These are phyloP conservation scores for Hypotaenidia okinawae DNA, from an alignment of 2,797 vertebrate genomes.

Conservation along the genomic window DNA sequence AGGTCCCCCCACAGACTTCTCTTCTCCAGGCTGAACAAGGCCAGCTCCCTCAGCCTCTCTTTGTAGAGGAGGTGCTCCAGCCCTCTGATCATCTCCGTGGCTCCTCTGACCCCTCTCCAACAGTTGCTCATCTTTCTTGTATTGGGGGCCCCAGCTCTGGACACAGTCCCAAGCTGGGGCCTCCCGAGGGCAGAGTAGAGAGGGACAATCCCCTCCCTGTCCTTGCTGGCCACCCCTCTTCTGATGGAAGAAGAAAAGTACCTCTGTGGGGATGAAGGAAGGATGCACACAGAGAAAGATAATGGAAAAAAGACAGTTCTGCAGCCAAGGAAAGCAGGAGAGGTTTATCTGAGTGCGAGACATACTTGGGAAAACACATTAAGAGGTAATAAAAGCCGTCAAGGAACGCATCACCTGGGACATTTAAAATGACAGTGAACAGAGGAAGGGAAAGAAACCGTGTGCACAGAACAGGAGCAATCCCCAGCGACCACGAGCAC, in stretches of 20 bases:
- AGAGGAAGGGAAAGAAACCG: background rate
- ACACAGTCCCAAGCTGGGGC: no score
- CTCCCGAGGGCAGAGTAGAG: no score
- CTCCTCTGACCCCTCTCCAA: no score
- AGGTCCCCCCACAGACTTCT: no score
- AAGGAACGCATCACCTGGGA: background rate
- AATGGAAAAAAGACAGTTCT: background rate
- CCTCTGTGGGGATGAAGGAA: background rate
- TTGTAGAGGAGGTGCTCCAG: no score
- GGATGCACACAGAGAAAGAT: background rate
- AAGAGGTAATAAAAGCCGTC: constrained; percentile 12
- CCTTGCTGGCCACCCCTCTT: no score
- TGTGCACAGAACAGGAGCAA: background rate
- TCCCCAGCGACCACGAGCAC: fast-evolving
- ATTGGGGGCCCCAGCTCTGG: no score
- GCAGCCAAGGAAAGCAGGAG: background rate
- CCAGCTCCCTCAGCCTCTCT: no score
- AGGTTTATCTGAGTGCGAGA: fast-evolving
- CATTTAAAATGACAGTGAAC: constrained; percentile 12
- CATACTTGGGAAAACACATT: background rate
- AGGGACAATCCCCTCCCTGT: no score
- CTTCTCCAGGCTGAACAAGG: no score
- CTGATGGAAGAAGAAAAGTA: background rate
- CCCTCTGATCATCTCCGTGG: no score
- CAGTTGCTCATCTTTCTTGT: no score